These are phyloP conservation scores for Wasmannia auropunctata DNA, from an alignment of 1,140 invertebrate species.

Conservation along the genomic window DNA sequence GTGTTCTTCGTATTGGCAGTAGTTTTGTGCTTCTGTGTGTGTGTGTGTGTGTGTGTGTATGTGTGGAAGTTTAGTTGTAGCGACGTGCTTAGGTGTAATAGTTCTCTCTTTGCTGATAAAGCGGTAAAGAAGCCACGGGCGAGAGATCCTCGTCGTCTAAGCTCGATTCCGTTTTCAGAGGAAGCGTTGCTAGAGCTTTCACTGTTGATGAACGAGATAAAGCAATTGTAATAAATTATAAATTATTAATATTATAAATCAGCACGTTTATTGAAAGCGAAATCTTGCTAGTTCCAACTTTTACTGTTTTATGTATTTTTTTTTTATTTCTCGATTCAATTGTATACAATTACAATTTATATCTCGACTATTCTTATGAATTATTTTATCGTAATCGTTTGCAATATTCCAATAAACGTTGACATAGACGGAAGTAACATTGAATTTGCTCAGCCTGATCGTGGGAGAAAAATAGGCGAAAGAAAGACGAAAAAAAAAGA, in stretches of 20 bases:
- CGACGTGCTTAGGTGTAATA: constrained; percentile 89
- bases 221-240: neutral
- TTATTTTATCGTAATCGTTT: too few species aligned
- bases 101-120: constrained; percentile 94
- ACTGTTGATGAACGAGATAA: constrained; percentile 85
- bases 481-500: constrained; percentile 70
- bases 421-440: neutral
- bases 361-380: neutral
- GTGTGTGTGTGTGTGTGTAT: too few species aligned
- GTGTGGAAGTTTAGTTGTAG: too few species aligned
- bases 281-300: neutral
- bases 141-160: constrained; percentile 89
- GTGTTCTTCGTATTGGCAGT: constrained; percentile 64
- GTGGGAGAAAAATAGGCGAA: constrained; percentile 1
- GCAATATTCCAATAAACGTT: constrained; percentile 27
- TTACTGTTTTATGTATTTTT: neutral
- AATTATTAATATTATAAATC: neutral
- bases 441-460: constrained; percentile 15
- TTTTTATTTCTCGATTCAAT: constrained; percentile 24
- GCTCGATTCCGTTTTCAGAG: constrained; percentile 84
- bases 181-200: constrained; percentile 90
- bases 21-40: constrained; percentile 27
- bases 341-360: too few species aligned
- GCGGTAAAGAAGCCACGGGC: constrained; percentile 89
- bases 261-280: constrained; percentile 13